Evolutionary conservation across 2,113 vertebrate species (phyloP).

Genomic region (Mystacornis crossleyi): DNA sequence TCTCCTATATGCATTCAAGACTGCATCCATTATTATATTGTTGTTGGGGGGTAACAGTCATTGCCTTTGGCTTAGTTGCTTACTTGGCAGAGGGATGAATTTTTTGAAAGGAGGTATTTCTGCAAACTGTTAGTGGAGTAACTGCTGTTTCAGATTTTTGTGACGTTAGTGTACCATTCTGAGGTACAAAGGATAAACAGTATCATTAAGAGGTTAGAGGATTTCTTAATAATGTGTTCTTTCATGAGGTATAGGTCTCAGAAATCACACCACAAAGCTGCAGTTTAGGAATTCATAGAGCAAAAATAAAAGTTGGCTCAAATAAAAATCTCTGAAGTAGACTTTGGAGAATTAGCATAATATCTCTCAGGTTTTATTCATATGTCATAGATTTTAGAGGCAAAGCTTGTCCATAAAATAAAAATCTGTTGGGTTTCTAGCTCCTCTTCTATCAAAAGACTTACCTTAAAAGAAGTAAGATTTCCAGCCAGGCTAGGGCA

Average conservation of each 20-base stretch:
- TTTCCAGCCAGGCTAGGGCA: background rate
- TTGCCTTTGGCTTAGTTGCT: background rate
- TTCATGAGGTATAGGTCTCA: background rate
- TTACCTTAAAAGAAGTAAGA: background rate
- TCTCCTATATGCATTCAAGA: background rate
- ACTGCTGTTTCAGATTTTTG: background rate
- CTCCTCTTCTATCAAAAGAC: background rate
- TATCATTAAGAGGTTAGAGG: background rate
- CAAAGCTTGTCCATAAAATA: background rate
- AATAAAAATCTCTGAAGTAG: background rate
- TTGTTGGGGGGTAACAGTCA: background rate
- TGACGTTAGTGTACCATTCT: background rate
- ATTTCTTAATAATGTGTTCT: background rate
- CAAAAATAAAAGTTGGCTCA: background rate
- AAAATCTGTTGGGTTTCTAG: background rate
- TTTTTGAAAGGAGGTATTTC: background rate
- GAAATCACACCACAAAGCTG: background rate
- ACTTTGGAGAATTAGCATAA: background rate
- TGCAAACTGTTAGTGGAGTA: background rate
- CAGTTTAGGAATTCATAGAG: background rate
- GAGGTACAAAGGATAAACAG: background rate
- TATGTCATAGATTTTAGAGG: background rate
- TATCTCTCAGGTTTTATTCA: background rate
- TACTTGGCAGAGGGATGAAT: background rate
- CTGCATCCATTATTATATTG: background rate